A percentile compares a stretch with the other conserved stretches of the same genome.
Evolutionary conservation across 2,797 vertebrate species (phyloP).

Genomic region (Echeneis naucrates): DNA sequence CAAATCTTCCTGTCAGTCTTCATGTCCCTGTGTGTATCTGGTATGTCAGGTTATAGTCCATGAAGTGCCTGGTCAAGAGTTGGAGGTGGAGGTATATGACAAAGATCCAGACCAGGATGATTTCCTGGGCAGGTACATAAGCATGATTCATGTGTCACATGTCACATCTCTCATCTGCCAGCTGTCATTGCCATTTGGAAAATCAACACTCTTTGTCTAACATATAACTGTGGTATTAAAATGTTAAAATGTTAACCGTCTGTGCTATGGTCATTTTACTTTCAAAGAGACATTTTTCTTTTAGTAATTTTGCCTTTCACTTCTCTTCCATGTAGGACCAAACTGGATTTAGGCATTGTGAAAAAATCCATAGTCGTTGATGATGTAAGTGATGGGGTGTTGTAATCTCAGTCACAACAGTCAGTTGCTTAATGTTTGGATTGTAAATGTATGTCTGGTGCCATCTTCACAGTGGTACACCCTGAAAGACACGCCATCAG

Average conservation of each 20-base stretch:
- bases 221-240: neutral
- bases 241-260: neutral
- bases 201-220: neutral
- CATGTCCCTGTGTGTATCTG: constrained; percentile 72
- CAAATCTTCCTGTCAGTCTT: constrained; percentile 44
- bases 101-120: constrained; percentile 97
- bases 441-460: constrained; percentile 13
- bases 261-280: constrained; percentile 2
- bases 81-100: constrained; percentile 95
- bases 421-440: constrained; percentile 1
- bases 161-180: constrained; percentile 50
- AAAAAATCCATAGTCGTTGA: constrained; percentile 87
- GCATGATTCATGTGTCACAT: constrained; percentile 76
- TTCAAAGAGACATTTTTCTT: constrained; percentile 1
- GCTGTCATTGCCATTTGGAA: neutral
- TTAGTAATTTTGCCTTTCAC: neutral
- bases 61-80: constrained; percentile 95
- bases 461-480: constrained; percentile 88
- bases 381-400: constrained; percentile 83
- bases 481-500: constrained; percentile 87
- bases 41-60: constrained; percentile 91
- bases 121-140: constrained; percentile 93
- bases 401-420: neutral
- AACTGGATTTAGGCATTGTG: constrained; percentile 92
- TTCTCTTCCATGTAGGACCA: constrained; percentile 79